Conservation (phyloP, 2,113 vertebrate genomes). For the Origma solitaria region DNA sequence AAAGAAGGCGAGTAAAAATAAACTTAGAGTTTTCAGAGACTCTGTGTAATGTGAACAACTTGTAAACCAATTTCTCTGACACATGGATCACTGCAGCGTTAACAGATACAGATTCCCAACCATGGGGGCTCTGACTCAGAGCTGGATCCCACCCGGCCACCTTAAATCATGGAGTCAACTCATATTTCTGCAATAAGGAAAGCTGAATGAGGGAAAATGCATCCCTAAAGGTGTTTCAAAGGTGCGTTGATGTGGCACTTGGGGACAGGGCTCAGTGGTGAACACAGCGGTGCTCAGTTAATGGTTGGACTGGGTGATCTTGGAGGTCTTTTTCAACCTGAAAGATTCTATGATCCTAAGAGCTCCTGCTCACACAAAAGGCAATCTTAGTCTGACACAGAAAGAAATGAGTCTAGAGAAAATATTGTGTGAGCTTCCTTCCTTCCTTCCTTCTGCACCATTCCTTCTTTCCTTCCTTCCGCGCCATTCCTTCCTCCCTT, state of each 20-base stretch:
- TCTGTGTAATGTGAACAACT: background rate
- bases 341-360: background rate
- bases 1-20: background rate
- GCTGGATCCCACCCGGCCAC: background rate
- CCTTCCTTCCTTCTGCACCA: background rate
- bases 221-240: background rate
- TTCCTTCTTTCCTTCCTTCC: too few relatives aligned
- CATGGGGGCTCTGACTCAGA: background rate
- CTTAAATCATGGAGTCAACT: accelerated
- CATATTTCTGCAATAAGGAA: background rate
- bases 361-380: background rate
- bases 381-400: background rate
- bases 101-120: background rate
- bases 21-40: background rate
- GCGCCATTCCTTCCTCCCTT: background rate
- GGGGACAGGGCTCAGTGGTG: background rate
- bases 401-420: background rate
- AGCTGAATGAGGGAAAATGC: background rate
- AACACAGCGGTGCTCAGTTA: background rate
- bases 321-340: background rate
- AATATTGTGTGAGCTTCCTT: background rate
- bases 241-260: accelerated
- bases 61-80: background rate
- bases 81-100: background rate
- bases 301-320: accelerated